Base-by-base conservation (phyloP, 2,113 vertebrate species). In the Toxostoma redivivum region DNA sequence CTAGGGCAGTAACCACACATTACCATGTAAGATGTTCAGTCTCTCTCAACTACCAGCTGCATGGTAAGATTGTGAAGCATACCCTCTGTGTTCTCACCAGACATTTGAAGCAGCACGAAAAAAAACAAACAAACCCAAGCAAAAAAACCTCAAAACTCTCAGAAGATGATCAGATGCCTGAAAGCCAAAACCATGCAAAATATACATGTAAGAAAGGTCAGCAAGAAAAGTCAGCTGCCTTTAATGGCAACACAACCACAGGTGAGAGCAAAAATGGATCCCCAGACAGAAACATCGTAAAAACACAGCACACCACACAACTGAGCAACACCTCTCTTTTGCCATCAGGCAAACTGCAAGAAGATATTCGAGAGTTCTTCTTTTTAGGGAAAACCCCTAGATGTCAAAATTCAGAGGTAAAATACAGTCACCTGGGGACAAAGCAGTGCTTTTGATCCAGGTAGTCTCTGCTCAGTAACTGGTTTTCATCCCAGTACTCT, bases 361-460 rank as follows among this genome's bases (percentile, higher is more conserved):
- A 88, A 81, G 30, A 33, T 20, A 76, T 5, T 62, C 1, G 38
- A 54, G 31, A 57, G 33, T 14, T 67, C 27, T 81, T 51, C 24
- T 58, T 83, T 62, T 47, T 12, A 70, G 21, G 35, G 11, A 92
- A 93, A 86, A 45, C 7, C 9, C 16, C 57, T 50, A 38, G 44
- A 50, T 79, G 40, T 56, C 23, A 62, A 79, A 51, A 81, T 51
- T 72, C 85, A 74, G 48, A 88, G 37, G 54, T 30, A 51, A 85
- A 65, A 27, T 50, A 48, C 87, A 72, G 35, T 31, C 38, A 71
- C 9, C 15, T 24, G 2, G 24, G 47, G 57, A 69, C 15, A 78
- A 81, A 64, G 35, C 50, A 79, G 44, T 3, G 0, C 11, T 76
- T 42, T 42, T 2, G 2, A 72, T 25, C 17, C 1, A 4, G 37